Percentiles rank a stretch among this genome's conserved stretches.
phyloP scores from a whole-genome alignment of 1,140 invertebrate species.

The Lordiphosa mommai region DNA sequence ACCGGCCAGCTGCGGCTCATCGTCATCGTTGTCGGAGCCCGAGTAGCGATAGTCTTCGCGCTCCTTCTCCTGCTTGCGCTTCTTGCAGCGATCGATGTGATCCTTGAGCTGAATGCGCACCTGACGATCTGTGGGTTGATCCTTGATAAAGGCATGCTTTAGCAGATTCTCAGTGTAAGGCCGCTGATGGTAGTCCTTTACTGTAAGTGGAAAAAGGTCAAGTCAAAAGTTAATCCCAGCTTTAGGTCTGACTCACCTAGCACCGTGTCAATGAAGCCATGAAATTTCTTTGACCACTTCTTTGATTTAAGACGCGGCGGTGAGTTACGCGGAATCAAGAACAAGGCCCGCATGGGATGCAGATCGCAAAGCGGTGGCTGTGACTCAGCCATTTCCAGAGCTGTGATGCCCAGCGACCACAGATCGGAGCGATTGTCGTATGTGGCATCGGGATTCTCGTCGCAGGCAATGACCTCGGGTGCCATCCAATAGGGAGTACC shows the following conservation, averaged over 20 bases:
- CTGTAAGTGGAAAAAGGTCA: conserved; percentile 80
- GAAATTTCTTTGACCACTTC: conserved; percentile 99
- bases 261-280: conserved; percentile 86
- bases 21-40: conserved; percentile 93
- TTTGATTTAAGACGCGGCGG: conserved; percentile 98
- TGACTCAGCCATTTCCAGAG: conserved; percentile 99
- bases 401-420: conserved; percentile 99
- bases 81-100: conserved; percentile 98
- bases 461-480: conserved; percentile 99
- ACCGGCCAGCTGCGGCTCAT: conserved; percentile 90
- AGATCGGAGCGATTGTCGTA: conserved; percentile 99
- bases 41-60: conserved; percentile 91
- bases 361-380: conserved; percentile 99
- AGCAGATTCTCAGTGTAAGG: conserved; percentile 98
- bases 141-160: conserved; percentile 97
- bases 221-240: background rate
- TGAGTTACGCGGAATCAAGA: conserved; percentile 98
- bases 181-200: conserved; percentile 98
- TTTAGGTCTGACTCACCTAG: conserved; percentile 72
- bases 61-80: conserved; percentile 94
- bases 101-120: conserved; percentile 99
- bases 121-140: conserved; percentile 98
- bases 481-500: conserved; percentile 98
- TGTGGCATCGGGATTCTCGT: conserved; percentile 99
- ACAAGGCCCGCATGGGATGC: conserved; percentile 99